Base-by-base conservation (phyloP, 2,113 vertebrate genomes). In the Oreochromis tanganicae region DNA sequence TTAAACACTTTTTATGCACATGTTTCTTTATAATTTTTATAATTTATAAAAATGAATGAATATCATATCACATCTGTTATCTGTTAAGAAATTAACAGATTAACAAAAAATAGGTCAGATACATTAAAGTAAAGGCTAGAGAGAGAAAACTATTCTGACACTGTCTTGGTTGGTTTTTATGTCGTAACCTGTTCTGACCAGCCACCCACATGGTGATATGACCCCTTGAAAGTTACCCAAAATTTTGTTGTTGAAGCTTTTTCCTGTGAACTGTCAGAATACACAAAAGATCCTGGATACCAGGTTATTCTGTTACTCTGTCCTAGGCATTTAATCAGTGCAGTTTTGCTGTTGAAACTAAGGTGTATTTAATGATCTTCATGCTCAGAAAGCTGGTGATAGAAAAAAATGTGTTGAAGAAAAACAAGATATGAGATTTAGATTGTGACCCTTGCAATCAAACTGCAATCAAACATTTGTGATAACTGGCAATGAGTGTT, bases 201-300 rank as follows among this genome's bases (percentile, higher is more conserved):
- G 41, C 1, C 14, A 48, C 43, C 43, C 24, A 48, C 71, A 75
- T 48, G 41, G 24, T 48, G 9, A 75, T 29, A 48, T 48, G 71
- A 32, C 9, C 24, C 24, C 16, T 12, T 29, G 41, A 75, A 0
- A 75, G 10, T 75, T 0, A 50, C 24, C 71, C 14, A 50, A 75
- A 50, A 50, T 3, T 0, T 29, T 29, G 24, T 75, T 29, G 4
- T 19, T 48, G 14, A 75, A 50, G 24, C 24, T 50, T 75, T 75
- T 17, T 32, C 0, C 71, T 50, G 71, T 29, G 71, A 75, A 27
- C 27, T 75, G 21, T 46, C 43, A 75, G 43, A 75, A 50, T 0
- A 0, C 43, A 50, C 38, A 29, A 73, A 73, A 48, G 9, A 32
- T 0, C 71, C 71, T 48, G 24, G 38, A 16, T 9, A 73, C 2